These are phyloP conservation scores for Clarias pachynema DNA, from an alignment of 2,797 vertebrate genomes.

Conservation along the genomic window DNA sequence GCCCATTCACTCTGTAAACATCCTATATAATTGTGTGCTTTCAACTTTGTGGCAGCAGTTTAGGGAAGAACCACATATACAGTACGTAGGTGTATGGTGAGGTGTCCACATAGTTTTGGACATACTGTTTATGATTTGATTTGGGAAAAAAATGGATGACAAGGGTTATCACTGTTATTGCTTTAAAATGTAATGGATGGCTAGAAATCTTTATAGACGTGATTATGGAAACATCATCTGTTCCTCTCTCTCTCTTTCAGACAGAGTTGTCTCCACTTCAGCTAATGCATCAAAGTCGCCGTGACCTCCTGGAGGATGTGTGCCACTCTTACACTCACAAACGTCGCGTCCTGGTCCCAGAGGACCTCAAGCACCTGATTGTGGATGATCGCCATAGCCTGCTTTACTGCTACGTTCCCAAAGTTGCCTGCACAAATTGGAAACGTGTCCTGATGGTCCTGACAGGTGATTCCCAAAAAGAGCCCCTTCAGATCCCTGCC, in stretches of 20 bases:
- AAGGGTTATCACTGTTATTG: background rate
- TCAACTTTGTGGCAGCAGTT: background rate
- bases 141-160: background rate
- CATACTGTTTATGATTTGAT: background rate
- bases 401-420: constrained; percentile 97
- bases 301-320: constrained; percentile 79
- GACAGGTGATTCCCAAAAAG: constrained; percentile 78
- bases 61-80: background rate
- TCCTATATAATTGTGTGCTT: background rate
- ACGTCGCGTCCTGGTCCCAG: constrained; percentile 81
- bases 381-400: constrained; percentile 90
- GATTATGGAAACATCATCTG: background rate
- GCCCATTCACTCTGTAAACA: too few species aligned
- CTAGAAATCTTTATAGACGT: background rate
- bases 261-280: constrained; percentile 74
- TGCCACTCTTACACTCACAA: constrained; percentile 85
- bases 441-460: constrained; percentile 94
- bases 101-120: background rate
- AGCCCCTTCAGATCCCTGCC: constrained; percentile 88
- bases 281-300: constrained; percentile 79
- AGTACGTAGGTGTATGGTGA: too few species aligned
- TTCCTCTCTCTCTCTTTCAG: constrained; percentile 51
- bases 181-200: background rate
- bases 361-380: constrained; percentile 91
- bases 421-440: constrained; percentile 98